Conservation (phyloP, 2,113 vertebrate species). For the Ondatra zibethicus region DNA sequence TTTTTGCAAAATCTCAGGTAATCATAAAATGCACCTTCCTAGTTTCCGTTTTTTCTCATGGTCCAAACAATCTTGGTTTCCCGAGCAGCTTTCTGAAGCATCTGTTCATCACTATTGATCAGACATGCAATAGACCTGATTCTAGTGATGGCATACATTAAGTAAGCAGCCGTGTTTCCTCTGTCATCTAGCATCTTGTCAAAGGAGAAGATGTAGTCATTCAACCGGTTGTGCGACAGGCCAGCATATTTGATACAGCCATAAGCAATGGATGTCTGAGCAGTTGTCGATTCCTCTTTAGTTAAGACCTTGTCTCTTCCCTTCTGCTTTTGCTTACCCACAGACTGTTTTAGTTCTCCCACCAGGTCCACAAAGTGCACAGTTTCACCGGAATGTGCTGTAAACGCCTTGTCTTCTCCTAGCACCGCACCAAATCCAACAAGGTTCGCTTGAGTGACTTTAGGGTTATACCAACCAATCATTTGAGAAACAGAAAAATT, state of each 20-base stretch:
- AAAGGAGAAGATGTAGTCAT: slow-evolving; percentile 98
- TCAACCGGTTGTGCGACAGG: slow-evolving; percentile 96
- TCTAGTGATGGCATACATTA: slow-evolving; percentile 97
- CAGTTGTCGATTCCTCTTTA: slow-evolving; percentile 91
- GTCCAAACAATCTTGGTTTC: slow-evolving; percentile 91
- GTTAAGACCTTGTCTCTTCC: slow-evolving; percentile 92
- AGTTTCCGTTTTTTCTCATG: slow-evolving; percentile 99
- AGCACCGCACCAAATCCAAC: too few relatives aligned
- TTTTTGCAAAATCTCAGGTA: slow-evolving; percentile 97
- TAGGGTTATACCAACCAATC: too few relatives aligned
- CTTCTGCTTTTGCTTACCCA: too few relatives aligned
- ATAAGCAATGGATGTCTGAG: slow-evolving; percentile 94
- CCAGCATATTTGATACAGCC: slow-evolving; percentile 99
- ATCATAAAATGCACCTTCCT: slow-evolving; percentile 95
- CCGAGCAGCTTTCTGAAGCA: slow-evolving; percentile 90
- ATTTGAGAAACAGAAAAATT: too few relatives aligned
- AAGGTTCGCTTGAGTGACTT: too few relatives aligned
- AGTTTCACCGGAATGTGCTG: too few relatives aligned
- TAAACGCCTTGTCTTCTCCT: too few relatives aligned
- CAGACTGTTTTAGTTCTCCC: too few relatives aligned
- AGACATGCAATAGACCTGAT: slow-evolving; percentile 96
- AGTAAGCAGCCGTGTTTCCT: slow-evolving; percentile 97
- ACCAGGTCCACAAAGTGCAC: too few relatives aligned
- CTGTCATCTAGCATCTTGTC: slow-evolving; percentile 99
- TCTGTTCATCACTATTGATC: slow-evolving; percentile 91